A percentile compares a stretch with the other conserved stretches of the same genome.
phyloP scores from a whole-genome alignment of 2,797 vertebrate species.

The Xyrichtys novacula region DNA sequence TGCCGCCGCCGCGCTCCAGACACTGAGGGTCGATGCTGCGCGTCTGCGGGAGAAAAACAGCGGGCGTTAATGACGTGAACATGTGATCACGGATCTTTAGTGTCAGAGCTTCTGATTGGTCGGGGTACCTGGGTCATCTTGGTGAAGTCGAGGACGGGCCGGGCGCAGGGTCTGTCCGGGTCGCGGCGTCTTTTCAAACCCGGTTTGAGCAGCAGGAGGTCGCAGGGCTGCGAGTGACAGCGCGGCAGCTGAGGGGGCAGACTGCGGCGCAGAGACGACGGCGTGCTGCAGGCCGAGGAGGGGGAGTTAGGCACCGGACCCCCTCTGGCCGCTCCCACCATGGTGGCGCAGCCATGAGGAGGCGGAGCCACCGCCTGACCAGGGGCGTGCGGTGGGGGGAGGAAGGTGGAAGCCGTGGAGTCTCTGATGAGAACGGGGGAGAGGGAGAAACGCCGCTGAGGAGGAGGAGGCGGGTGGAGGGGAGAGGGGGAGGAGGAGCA shows the following conservation, averaged over 20 bases:
- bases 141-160: conserved; percentile 90
- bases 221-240: conserved; percentile 94
- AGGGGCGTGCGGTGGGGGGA: conserved; percentile 80
- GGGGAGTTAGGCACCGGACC: conserved; percentile 85
- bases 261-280: conserved; percentile 86
- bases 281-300: conserved; percentile 90
- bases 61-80: too few relatives aligned
- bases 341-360: conserved; percentile 55
- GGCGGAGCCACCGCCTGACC: conserved; percentile 77
- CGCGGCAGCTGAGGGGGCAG: conserved; percentile 90
- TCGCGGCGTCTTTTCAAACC: conserved; percentile 89
- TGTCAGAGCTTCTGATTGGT: too few relatives aligned
- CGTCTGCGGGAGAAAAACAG: conserved; percentile 76
- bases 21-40: conserved; percentile 86
- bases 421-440: conserved; percentile 91
- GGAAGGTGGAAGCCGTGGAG: conserved; percentile 86
- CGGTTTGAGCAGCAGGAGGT: conserved; percentile 91
- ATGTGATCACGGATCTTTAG: too few relatives aligned
- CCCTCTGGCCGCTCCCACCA: not conserved
- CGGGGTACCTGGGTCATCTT: conserved; percentile 89
- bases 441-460: conserved; percentile 91
- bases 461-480: conserved; percentile 86
- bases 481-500: conserved; percentile 85
- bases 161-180: conserved; percentile 86
- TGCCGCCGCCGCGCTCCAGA: conserved; percentile 78